phyloP scores from a whole-genome alignment of 2,888 invertebrate species.

The Cerastis leucographa region DNA sequence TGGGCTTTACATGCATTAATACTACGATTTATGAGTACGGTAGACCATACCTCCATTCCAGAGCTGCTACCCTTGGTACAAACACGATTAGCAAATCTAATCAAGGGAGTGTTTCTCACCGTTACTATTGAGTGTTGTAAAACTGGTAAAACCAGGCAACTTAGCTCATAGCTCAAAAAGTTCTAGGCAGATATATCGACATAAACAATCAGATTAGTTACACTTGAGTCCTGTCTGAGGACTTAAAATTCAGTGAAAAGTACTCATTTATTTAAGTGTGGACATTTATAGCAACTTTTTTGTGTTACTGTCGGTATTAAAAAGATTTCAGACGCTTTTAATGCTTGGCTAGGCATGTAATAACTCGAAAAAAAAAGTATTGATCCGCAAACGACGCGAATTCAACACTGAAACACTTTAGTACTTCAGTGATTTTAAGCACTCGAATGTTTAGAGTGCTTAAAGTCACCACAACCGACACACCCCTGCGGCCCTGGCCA shows the following conservation, averaged over 20 bases:
- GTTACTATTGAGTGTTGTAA: background rate
- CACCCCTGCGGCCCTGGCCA: background rate
- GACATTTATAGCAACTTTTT: background rate
- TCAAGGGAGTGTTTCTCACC: background rate
- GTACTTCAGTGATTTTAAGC: too few relatives aligned
- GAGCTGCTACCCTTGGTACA: background rate
- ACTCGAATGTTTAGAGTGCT: too few relatives aligned
- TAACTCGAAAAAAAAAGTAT: background rate
- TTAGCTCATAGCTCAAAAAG: background rate
- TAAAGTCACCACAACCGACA: background rate
- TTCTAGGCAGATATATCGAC: background rate
- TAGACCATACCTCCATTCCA: background rate
- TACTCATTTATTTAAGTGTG: background rate
- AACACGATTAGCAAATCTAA: background rate
- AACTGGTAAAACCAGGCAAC: background rate
- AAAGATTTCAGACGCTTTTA: slow-evolving; percentile 23
- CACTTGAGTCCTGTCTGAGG: background rate
- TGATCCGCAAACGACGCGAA: background rate
- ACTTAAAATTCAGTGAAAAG: background rate
- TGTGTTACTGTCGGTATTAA: background rate
- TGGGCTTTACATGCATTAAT: background rate
- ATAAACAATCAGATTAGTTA: background rate
- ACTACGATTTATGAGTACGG: background rate
- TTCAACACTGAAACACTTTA: background rate
- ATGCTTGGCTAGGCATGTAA: background rate